phyloP scores from a whole-genome alignment of 2,888 invertebrate genomes.

The Agrochola litura region DNA sequence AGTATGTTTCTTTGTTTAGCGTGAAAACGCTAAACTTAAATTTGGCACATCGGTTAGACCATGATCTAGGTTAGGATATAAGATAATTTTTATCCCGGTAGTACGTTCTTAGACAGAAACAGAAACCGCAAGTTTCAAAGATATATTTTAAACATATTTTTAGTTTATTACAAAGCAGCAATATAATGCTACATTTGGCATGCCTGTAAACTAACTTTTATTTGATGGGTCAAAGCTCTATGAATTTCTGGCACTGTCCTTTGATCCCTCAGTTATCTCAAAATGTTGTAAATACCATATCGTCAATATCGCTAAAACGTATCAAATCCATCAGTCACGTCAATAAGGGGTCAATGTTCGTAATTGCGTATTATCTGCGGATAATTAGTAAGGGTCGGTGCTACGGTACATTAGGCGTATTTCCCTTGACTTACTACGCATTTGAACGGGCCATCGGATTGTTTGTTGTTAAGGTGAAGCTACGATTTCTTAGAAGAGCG shows the following conservation, averaged over 20 bases:
- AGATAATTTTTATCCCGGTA: too few species aligned
- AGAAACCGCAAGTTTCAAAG: too few species aligned
- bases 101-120: too few species aligned
- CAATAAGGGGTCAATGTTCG: constrained; percentile 4
- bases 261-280: not conserved
- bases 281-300: not conserved
- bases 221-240: not conserved
- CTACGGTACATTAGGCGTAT: constrained; percentile 16
- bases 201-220: not conserved
- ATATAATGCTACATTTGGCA: not conserved
- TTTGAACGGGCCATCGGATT: not conserved
- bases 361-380: constrained; percentile 28
- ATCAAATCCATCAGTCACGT: constrained; percentile 1
- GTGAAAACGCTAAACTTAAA: too few species aligned
- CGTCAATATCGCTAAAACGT: not conserved
- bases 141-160: too few species aligned
- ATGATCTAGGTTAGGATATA: too few species aligned
- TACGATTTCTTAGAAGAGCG: too few species aligned
- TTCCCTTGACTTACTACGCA: constrained; percentile 15
- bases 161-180: not conserved
- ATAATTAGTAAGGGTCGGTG: constrained; percentile 17
- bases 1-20: too few species aligned
- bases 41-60: too few species aligned
- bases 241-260: not conserved
- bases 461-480: not conserved